Evolutionary conservation across 2,888 invertebrate genomes (phyloP).

Genomic region (Drosophila prostipennis): DNA sequence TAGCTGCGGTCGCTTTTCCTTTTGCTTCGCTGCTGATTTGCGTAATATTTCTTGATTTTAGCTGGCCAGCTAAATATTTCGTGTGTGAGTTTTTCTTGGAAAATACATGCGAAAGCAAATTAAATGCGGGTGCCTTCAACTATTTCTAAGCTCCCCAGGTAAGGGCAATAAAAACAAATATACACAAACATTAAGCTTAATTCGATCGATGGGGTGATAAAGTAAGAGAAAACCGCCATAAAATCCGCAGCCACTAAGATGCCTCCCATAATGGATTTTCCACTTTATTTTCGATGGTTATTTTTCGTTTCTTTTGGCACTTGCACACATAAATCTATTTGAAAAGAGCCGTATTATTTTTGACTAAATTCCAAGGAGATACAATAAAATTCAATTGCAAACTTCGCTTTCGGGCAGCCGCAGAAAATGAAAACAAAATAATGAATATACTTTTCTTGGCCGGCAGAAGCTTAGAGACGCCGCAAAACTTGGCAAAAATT

Average conservation of each 20-base stretch:
- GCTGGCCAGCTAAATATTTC: slow-evolving; percentile 17
- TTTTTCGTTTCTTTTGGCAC: slow-evolving; percentile 31
- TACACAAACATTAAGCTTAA: slow-evolving; percentile 5
- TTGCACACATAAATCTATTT: slow-evolving; percentile 44
- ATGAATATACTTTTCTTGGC: slow-evolving; percentile 65
- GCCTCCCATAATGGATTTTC: slow-evolving; percentile 28
- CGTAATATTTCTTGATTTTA: slow-evolving; percentile 52
- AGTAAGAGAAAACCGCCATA: not conserved
- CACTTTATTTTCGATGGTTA: not conserved
- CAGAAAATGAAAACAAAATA: slow-evolving; percentile 70
- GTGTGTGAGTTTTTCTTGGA: not conserved
- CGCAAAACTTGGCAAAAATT: slow-evolving; percentile 59
- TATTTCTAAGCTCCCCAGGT: slow-evolving; percentile 7
- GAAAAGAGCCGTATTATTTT: slow-evolving; percentile 46
- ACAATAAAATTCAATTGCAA: slow-evolving; percentile 78
- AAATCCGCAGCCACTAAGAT: slow-evolving; percentile 33
- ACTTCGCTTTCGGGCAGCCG: slow-evolving; percentile 58
- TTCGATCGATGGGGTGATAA: slow-evolving; percentile 4
- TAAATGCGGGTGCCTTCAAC: slow-evolving; percentile 2
- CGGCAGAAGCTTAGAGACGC: slow-evolving; percentile 56
- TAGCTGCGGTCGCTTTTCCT: slow-evolving; percentile 29
- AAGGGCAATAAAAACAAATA: slow-evolving; percentile 22
- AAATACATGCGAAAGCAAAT: not conserved
- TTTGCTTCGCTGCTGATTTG: slow-evolving; percentile 37
- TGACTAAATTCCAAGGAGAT: slow-evolving; percentile 60